A percentile compares a stretch with the other conserved stretches of the same genome.
Evolutionary conservation across 2,113 vertebrate genomes (phyloP).

Genomic region (Lampris megalopsis): DNA sequence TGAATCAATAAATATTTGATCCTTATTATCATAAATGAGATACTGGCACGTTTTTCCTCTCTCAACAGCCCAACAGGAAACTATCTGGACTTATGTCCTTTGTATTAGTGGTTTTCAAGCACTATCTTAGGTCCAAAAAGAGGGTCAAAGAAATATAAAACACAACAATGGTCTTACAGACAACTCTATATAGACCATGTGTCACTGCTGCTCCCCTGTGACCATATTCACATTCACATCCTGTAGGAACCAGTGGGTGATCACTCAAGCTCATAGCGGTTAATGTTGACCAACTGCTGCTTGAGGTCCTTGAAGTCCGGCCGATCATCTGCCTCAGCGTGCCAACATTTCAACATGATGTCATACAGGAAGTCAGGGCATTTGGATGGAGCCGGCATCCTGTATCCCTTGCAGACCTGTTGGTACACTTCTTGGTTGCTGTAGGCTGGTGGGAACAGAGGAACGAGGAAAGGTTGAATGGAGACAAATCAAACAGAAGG

Average conservation of each 20-base stretch:
- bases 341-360: slow-evolving; percentile 84
- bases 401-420: slow-evolving; percentile 73
- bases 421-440: slow-evolving; percentile 72
- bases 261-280: slow-evolving; percentile 38
- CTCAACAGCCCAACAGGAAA: no score
- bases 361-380: slow-evolving; percentile 73
- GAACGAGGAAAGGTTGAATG: background rate
- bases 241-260: slow-evolving; percentile 1
- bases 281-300: slow-evolving; percentile 49
- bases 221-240: fast-evolving
- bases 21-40: no score
- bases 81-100: no score
- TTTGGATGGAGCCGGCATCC: slow-evolving; percentile 72
- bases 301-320: slow-evolving; percentile 75
- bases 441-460: slow-evolving; percentile 64
- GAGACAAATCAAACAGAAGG: background rate
- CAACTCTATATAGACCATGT: background rate
- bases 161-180: no score
- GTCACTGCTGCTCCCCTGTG: slow-evolving; percentile 33
- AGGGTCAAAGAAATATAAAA: no score
- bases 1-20: no score
- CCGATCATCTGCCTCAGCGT: slow-evolving; percentile 50
- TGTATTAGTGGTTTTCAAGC: no score
- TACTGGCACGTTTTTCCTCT: no score
- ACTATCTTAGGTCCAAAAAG: no score